phyloP scores from a whole-genome alignment of 2,888 invertebrate species.

The Monochamus alternatus region DNA sequence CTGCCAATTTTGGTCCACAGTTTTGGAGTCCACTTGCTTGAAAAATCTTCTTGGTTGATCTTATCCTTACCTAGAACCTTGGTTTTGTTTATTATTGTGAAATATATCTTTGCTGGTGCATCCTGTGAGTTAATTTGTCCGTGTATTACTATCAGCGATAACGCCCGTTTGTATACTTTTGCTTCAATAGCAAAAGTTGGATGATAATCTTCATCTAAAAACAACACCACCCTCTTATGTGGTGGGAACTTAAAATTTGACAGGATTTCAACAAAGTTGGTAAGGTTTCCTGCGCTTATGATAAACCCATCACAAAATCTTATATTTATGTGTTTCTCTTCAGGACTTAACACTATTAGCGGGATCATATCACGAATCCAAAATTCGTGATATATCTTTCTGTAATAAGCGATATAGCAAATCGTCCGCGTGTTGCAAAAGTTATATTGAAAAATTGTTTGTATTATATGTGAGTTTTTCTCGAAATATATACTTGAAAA shows the following conservation, averaged over 20 bases:
- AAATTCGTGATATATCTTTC: background rate
- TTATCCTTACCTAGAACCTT: conserved; percentile 17
- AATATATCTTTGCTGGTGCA: background rate
- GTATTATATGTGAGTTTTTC: background rate
- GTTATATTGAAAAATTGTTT: conserved; percentile 9
- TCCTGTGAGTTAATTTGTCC: background rate
- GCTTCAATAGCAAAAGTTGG: background rate
- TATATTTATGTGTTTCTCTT: background rate
- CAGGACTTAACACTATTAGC: background rate
- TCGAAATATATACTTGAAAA: background rate
- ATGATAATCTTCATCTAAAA: background rate
- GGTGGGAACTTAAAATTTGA: background rate
- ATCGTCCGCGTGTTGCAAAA: background rate
- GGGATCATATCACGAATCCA: background rate
- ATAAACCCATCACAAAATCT: conserved; percentile 13
- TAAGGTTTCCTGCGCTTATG: background rate
- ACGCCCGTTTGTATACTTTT: conserved; percentile 11
- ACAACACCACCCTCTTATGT: conserved; percentile 10
- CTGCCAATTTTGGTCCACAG: conserved; percentile 34
- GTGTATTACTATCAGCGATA: background rate
- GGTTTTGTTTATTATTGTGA: conserved; percentile 16
- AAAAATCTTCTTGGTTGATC: conserved; percentile 1
- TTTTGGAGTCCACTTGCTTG: conserved; percentile 38
- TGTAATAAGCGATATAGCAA: conserved; percentile 2
- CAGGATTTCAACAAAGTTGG: background rate